Evolutionary conservation across 1,140 invertebrate genomes (phyloP).

Genomic region (Pseudomyrmex cubaensis): DNA sequence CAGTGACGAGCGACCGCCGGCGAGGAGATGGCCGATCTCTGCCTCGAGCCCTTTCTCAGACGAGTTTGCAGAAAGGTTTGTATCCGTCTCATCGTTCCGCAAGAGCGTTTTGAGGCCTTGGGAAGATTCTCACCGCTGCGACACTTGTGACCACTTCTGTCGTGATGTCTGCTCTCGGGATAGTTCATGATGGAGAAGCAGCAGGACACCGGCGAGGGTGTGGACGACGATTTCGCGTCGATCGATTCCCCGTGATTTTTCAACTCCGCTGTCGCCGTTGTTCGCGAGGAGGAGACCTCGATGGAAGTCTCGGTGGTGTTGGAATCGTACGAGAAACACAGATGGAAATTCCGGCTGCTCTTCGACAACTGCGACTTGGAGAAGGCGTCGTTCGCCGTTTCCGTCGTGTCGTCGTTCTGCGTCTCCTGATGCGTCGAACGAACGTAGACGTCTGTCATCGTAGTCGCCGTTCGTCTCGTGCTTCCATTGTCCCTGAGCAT

Average conservation of each 20-base stretch:
- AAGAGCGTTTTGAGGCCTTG: constrained; percentile 63
- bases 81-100: constrained; percentile 79
- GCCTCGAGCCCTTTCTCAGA: constrained; percentile 74
- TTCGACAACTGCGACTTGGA: background rate
- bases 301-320: constrained; percentile 78
- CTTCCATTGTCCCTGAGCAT: background rate
- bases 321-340: constrained; percentile 81
- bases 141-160: background rate
- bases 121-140: constrained; percentile 26
- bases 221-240: constrained; percentile 80
- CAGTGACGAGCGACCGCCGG: constrained; percentile 55
- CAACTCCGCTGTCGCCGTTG: constrained; percentile 40
- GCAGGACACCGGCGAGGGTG: constrained; percentile 82
- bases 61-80: constrained; percentile 78
- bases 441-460: constrained; percentile 8
- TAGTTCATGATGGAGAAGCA: constrained; percentile 80
- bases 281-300: constrained; percentile 75
- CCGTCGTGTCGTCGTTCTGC: too few relatives aligned
- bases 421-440: constrained; percentile 9
- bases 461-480: background rate
- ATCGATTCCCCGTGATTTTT: constrained; percentile 21
- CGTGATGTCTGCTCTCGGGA: constrained; percentile 11
- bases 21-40: constrained; percentile 69
- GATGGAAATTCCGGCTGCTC: constrained; percentile 76
- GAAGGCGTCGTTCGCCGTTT: background rate